These are phyloP conservation scores for Agrochola lychnidis DNA, from an alignment of 2,888 invertebrate species.

Conservation along the genomic window DNA sequence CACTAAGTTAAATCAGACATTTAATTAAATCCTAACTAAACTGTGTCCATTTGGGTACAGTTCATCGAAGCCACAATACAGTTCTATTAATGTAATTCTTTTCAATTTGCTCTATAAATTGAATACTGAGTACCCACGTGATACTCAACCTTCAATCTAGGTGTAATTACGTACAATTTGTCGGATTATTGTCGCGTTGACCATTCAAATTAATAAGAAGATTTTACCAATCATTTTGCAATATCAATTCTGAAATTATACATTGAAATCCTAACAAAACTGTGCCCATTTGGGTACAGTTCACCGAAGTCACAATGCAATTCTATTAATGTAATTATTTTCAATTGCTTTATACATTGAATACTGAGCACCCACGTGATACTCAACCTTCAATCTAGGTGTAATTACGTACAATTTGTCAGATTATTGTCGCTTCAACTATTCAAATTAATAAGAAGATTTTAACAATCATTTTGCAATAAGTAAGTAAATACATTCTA, in stretches of 20 bases:
- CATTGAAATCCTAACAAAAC: not conserved
- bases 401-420: not conserved
- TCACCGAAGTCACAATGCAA: not conserved
- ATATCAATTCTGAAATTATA: not conserved
- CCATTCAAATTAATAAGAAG: not conserved
- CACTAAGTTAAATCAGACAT: no score
- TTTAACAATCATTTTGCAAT: constrained; percentile 2
- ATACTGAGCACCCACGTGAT: not conserved
- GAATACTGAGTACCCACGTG: constrained; percentile 1
- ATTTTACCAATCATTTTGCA: not conserved
- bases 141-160: not conserved
- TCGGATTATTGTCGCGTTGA: not conserved
- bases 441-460: not conserved
- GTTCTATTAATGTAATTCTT: constrained; percentile 14
- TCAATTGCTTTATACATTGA: constrained; percentile 9
- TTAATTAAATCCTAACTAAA: not conserved
- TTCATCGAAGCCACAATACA: not conserved
- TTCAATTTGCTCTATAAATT: constrained; percentile 13
- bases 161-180: not conserved
- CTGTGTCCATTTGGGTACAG: not conserved
- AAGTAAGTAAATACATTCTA: not conserved
- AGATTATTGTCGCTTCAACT: not conserved
- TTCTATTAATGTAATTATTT: constrained; percentile 17
- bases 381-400: not conserved
- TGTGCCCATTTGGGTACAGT: not conserved